Conservation (phyloP, 1,140 invertebrate genomes). For the Drosophila arizonae region DNA sequence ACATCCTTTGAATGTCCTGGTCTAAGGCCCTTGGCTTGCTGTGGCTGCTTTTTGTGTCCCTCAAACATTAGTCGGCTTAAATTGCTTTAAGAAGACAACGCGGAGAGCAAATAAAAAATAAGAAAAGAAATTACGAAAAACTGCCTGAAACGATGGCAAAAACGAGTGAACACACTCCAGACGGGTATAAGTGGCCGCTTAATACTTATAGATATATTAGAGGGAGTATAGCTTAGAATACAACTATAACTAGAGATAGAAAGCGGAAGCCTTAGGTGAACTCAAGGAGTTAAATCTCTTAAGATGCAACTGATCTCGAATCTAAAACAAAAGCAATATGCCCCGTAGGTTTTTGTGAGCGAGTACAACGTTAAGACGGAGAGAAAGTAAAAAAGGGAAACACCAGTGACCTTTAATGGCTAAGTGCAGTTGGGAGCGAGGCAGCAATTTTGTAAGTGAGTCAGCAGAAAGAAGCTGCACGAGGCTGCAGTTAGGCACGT, state of each 20-base stretch:
- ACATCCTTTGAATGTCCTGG: not conserved
- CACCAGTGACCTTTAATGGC: slow-evolving; percentile 71
- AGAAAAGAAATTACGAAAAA: slow-evolving; percentile 60
- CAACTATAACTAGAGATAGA: too few species aligned
- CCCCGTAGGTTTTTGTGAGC: not conserved
- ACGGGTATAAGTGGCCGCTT: too few species aligned
- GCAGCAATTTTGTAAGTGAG: slow-evolving; percentile 46
- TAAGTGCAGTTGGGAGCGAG: slow-evolving; percentile 47
- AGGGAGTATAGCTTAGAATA: too few species aligned
- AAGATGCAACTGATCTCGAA: too few species aligned
- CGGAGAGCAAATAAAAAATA: slow-evolving; percentile 39
- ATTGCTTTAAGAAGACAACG: slow-evolving; percentile 60
- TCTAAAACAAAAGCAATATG: not conserved
- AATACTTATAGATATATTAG: too few species aligned
- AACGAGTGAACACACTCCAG: not conserved
- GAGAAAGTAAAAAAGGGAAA: slow-evolving; percentile 8
- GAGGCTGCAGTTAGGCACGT: slow-evolving; percentile 20
- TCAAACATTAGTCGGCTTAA: slow-evolving; percentile 65
- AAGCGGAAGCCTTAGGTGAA: too few species aligned
- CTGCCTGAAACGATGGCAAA: slow-evolving; percentile 8
- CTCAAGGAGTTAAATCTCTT: too few species aligned
- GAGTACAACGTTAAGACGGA: not conserved
- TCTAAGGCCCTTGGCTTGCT: slow-evolving; percentile 39
- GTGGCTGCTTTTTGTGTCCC: slow-evolving; percentile 42
- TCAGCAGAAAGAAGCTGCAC: slow-evolving; percentile 40